Evolutionary conservation across 1,140 invertebrate species (phyloP), one percentile per base, ranked within the genome.

Genomic region (Druon quercuslanigerum): DNA sequence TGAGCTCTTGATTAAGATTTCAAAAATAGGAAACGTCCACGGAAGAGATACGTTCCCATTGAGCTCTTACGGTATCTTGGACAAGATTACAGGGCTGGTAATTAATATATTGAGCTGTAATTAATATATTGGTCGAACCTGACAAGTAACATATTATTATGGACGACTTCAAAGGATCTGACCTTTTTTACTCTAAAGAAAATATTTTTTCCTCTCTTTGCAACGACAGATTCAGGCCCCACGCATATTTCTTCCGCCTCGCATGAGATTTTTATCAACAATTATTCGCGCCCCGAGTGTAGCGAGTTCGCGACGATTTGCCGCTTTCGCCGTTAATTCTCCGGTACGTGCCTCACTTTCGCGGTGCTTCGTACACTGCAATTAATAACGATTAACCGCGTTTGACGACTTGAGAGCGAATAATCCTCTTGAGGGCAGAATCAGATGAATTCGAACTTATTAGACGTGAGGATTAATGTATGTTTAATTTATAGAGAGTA

Each of bases 21-120:
- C 6, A 46, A 46, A 11, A 11, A 9, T 11, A 46, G 40, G 9
- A 46, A 46, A 46, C 7, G 40, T 9, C 7, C 40, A 46, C 40
- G 9, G 40, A 46, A 11, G 40, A 46, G 40, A 11, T 46, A 19
- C 20, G 11, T 12, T 56, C 20, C 20, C 9, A 11, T 12, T 56
- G 54, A n/a, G 17, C 20, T 20, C 8, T 46, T 9, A 11, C 17
- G 54, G 20, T 12, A n/a, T 56, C 17, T n/a, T 46, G 60, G 60
- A 16, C 75, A 66, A 84, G 85, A 90, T 90, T 90, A 89, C 83
- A 88, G 88, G 86, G 87, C 82, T 74, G 71, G 80, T 90, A 90
- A 90, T 90, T 90, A 90, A 88, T 89, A 88, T 90, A 89, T 87
- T 87, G 86, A 86, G 83, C 84, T 84, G 86, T 89, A 90, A 90